These are phyloP conservation scores for Phyto melanocephala DNA, from an alignment of 2,888 invertebrate species.

Conservation along the genomic window DNA sequence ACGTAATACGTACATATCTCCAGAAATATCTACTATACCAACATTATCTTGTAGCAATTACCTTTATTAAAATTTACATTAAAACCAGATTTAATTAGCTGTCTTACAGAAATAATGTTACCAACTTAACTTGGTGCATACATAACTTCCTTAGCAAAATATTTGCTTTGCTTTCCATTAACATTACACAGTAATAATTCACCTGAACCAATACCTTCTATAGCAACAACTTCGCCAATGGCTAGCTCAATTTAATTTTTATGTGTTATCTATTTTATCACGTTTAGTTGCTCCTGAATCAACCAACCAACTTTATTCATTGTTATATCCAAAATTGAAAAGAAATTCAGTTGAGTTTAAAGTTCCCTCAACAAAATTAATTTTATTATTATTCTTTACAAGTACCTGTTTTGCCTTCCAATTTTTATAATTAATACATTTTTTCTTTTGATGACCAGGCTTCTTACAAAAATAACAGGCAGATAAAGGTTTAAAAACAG, in stretches of 20 bases:
- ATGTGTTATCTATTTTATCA: conserved; percentile 50
- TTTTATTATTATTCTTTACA: conserved; percentile 27
- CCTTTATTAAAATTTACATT: conserved; percentile 45
- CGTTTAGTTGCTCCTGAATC: conserved; percentile 65
- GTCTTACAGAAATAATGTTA: conserved; percentile 49
- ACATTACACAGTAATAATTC: conserved; percentile 9
- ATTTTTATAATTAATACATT: conserved; percentile 59
- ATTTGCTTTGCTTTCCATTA: conserved; percentile 5
- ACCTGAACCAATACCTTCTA: conserved; percentile 49
- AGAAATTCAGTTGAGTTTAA: conserved; percentile 18
- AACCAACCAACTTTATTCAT: conserved; percentile 50
- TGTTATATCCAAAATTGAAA: conserved; percentile 27
- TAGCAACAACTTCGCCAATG: conserved; percentile 48
- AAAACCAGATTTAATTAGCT: conserved; percentile 29
- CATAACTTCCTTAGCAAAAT: conserved; percentile 47
- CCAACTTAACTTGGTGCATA: conserved; percentile 55
- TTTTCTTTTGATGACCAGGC: conserved; percentile 47
- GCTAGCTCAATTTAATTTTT: conserved; percentile 48
- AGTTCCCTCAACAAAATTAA: conserved; percentile 32
- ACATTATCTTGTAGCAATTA: conserved; percentile 28
- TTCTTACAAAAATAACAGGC: too few relatives aligned
- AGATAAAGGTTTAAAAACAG: too few relatives aligned
- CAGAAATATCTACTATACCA: conserved; percentile 36
- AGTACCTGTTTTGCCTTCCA: too few relatives aligned
- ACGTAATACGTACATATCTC: conserved; percentile 29